Base-by-base conservation (phyloP, 2,888 invertebrate genomes). In the Amiota minor region DNA sequence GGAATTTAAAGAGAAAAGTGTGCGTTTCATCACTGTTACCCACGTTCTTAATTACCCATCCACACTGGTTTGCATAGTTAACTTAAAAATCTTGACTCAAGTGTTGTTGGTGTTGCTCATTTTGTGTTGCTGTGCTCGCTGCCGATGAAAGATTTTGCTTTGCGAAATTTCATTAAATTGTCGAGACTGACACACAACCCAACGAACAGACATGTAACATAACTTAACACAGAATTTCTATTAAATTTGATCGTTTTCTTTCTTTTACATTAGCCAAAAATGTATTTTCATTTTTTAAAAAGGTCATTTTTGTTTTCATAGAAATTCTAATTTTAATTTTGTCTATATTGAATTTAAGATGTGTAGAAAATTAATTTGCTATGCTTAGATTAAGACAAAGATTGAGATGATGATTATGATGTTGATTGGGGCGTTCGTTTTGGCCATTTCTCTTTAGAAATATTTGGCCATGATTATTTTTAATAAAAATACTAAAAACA, bases 21-120 rank as follows among this genome's bases (percentile, higher is more conserved):
- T 35, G 35, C 35, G 35, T 53, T 53, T 53, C 53, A 53, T 47
- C 46, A 69, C 69, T 83, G 70, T 69, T 75, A 75, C 84, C 83
- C 84, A 85, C 84, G 84, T 85, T 85, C 84, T 84, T 85, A 86
- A 85, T 85, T 85, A 85, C 84, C 79, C 76, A 62, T 67, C 55
- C 67, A 67, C 55, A 14, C 35, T 35, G 55, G 49, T 71, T 61
- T 62, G 18, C 71, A 47, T 64, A 56, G 47, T 70, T 72, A 56
- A 65, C 47, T 53, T 46, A 23, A 53, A 62, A 72, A 35, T 35
- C 61, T 69, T 69, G 46, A 61, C 16, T 65, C 12, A 55, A 64
- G 59, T 64, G 62, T 55, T 49, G 53, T 12, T 50, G 59, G 18
- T 20, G 59, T 20, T 59, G 11, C 59, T 59, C 16, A 59, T 59